Conservation (phyloP, 2,888 invertebrate genomes). For the Clistopyga incitator region DNA sequence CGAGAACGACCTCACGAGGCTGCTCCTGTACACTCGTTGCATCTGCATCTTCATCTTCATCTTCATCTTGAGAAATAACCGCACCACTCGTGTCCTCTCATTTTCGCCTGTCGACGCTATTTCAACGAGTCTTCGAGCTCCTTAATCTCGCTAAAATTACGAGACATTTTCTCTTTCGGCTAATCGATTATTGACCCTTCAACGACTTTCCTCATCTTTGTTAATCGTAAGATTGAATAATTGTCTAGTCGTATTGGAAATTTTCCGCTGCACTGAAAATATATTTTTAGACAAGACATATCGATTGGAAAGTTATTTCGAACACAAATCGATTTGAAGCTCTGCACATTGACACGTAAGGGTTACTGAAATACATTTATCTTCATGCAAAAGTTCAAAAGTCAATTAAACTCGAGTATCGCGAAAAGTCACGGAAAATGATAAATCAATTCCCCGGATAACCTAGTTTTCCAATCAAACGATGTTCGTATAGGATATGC, state of each 20-base stretch:
- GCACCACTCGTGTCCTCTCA: background rate
- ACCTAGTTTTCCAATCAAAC: too few relatives aligned
- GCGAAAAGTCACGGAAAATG: background rate
- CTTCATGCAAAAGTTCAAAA: too few relatives aligned
- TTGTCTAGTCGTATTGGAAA: too few relatives aligned
- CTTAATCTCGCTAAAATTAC: background rate
- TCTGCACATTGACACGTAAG: too few relatives aligned
- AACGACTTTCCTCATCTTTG: background rate
- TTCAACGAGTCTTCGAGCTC: background rate
- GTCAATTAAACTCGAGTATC: too few relatives aligned
- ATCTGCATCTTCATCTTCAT: background rate
- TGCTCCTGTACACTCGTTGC: too few relatives aligned
- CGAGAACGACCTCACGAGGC: constrained; percentile 42
- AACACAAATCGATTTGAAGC: too few relatives aligned
- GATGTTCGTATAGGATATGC: background rate
- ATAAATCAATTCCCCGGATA: background rate
- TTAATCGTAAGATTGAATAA: background rate
- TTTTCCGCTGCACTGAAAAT: too few relatives aligned
- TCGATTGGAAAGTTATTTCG: too few relatives aligned
- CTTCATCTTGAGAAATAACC: constrained; percentile 3
- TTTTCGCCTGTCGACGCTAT: background rate
- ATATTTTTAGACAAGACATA: too few relatives aligned
- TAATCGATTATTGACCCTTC: background rate
- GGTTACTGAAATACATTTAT: too few relatives aligned
- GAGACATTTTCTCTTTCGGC: background rate